Percentiles rank a stretch among this genome's conserved stretches.
phyloP scores from a whole-genome alignment of 1,140 invertebrate species.

The Dendroctonus ponderosae region DNA sequence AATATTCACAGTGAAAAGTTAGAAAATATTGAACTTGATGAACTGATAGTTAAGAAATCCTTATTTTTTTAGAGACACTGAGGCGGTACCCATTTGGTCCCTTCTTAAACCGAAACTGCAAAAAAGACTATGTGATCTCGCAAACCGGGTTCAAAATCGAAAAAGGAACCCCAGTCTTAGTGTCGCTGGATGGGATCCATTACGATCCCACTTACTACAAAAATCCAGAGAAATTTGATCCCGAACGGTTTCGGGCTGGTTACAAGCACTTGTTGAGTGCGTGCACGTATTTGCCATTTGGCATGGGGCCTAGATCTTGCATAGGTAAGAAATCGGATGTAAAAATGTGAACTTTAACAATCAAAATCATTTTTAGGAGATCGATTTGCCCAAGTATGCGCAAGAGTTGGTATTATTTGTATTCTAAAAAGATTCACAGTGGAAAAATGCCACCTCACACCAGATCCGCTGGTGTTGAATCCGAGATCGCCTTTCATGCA shows the following conservation, averaged over 20 bases:
- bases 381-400: constrained; percentile 39
- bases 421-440: constrained; percentile 38
- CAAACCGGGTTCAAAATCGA: constrained; percentile 47
- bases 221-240: constrained; percentile 64
- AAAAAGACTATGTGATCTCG: constrained; percentile 46
- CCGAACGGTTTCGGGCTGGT: constrained; percentile 60
- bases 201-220: constrained; percentile 56
- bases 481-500: constrained; percentile 36
- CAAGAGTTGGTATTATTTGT: constrained; percentile 40
- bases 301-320: constrained; percentile 61
- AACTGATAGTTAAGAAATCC: no score
- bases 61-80: constrained; percentile 42
- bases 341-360: background rate
- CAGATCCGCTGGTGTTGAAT: constrained; percentile 26
- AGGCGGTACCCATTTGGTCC: constrained; percentile 60
- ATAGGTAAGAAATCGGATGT: constrained; percentile 48
- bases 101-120: constrained; percentile 55
- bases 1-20: no score
- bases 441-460: constrained; percentile 31
- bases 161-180: constrained; percentile 45
- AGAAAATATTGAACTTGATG: no score
- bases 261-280: constrained; percentile 29
- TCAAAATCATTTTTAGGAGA: constrained; percentile 35
- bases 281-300: constrained; percentile 58
- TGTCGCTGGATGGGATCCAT: constrained; percentile 51